phyloP scores from a whole-genome alignment of 2,113 vertebrate genomes.

The Struthio camelus region DNA sequence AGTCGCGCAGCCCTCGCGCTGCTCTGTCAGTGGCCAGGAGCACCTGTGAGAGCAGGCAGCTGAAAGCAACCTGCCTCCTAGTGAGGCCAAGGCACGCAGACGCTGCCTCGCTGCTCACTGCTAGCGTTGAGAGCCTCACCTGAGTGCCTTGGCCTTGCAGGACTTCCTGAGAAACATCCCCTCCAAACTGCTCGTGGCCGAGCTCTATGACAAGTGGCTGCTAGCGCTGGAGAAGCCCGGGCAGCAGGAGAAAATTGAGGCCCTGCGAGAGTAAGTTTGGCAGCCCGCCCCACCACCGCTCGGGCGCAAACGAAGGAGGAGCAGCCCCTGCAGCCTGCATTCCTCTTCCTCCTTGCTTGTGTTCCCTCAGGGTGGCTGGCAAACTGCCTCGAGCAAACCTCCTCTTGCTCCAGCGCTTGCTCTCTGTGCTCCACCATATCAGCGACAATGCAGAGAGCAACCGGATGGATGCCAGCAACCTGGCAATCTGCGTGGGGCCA shows the following conservation, averaged over 20 bases:
- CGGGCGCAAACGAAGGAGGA: too few relatives aligned
- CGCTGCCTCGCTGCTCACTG: too few relatives aligned
- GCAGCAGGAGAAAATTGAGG: slow-evolving; percentile 65
- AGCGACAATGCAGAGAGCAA: too few relatives aligned
- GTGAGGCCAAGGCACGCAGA: not conserved
- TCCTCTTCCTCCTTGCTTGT: not conserved
- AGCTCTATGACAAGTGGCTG: slow-evolving; percentile 84
- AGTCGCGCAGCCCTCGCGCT: too few relatives aligned
- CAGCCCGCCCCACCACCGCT: not conserved
- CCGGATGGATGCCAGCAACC: too few relatives aligned
- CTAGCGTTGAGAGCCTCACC: not conserved
- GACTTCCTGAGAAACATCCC: slow-evolving; percentile 86
- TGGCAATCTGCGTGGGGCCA: too few relatives aligned
- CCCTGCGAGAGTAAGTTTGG: slow-evolving; percentile 79
- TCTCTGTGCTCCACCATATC: too few relatives aligned
- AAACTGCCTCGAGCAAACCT: slow-evolving; percentile 86
- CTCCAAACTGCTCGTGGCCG: slow-evolving; percentile 81
- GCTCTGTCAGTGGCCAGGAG: too few relatives aligned
- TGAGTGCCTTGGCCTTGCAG: not conserved
- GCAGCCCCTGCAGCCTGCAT: not conserved
- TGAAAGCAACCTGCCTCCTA: not conserved
- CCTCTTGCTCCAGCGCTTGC: slow-evolving; percentile 74
- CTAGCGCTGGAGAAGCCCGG: slow-evolving; percentile 71
- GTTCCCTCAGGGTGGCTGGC: slow-evolving; percentile 73
- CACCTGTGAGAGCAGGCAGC: too few relatives aligned